A percentile compares a stretch with the other conserved stretches of the same genome.
phyloP scores from a whole-genome alignment of 2,113 vertebrate species.

The Andinoacara biseriatus region DNA sequence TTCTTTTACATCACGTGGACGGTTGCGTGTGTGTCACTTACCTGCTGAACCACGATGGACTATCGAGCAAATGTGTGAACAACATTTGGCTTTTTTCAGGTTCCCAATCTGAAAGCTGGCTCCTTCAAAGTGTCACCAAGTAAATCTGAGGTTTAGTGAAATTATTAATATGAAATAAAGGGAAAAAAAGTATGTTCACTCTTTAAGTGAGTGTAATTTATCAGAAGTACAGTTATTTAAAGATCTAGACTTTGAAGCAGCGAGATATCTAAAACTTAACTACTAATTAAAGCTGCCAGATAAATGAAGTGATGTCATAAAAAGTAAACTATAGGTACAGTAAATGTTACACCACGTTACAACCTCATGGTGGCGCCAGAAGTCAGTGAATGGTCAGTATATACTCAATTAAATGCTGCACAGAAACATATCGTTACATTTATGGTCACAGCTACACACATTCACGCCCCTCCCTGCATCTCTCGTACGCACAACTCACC shows the following conservation, averaged over 20 bases:
- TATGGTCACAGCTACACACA: background rate
- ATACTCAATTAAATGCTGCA: background rate
- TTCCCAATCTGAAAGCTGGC: too few species aligned
- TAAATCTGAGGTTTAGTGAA: background rate
- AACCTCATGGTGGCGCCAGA: background rate
- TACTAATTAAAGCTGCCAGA: background rate
- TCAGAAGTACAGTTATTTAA: background rate
- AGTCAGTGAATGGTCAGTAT: background rate
- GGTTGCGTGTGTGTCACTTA: too few species aligned
- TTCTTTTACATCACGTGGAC: too few species aligned
- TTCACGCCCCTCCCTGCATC: background rate
- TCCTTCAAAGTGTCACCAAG: too few species aligned
- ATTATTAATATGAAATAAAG: background rate
- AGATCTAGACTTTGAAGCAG: background rate
- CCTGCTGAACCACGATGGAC: too few species aligned
- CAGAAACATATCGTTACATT: background rate
- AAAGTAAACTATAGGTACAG: background rate
- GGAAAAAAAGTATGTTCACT: background rate
- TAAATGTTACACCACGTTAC: background rate
- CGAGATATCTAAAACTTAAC: too few species aligned
- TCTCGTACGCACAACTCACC: background rate
- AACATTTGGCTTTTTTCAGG: too few species aligned
- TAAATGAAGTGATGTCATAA: background rate
- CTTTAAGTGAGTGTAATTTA: rapidly evolving
- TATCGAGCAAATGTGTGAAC: too few species aligned